Conservation (phyloP, 2,113 vertebrate genomes). For the Prunella himalayana region DNA sequence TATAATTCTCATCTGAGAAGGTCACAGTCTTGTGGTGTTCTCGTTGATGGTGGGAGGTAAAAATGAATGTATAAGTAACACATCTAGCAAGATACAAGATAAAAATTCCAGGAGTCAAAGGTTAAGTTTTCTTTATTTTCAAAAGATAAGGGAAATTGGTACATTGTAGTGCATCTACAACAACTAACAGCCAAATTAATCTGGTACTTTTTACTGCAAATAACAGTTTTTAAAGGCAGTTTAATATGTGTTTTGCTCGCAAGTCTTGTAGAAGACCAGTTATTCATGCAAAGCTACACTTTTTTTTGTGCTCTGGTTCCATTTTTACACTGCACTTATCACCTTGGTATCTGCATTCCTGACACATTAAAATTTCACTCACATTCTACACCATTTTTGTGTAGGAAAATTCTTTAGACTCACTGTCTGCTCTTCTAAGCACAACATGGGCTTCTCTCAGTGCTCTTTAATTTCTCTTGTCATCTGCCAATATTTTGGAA, state of each 20-base stretch:
- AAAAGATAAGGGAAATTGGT: neutral
- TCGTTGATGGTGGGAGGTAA: neutral
- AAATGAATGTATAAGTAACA: neutral
- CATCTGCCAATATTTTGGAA: neutral
- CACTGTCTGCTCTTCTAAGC: neutral
- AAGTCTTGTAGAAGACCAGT: neutral
- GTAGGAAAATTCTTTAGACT: neutral
- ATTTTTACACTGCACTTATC: neutral
- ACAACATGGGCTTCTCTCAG: neutral
- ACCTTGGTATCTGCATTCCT: neutral
- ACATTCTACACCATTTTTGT: neutral
- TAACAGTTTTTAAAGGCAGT: neutral
- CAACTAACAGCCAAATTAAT: neutral
- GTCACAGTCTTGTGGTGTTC: neutral
- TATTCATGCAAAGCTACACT: neutral
- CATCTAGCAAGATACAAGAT: neutral
- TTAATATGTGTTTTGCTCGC: neutral
- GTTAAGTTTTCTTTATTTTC: neutral
- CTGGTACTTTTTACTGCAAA: neutral
- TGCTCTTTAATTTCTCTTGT: neutral
- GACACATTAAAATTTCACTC: neutral
- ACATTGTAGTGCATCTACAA: rapidly evolving
- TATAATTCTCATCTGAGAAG: neutral
- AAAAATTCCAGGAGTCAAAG: neutral
- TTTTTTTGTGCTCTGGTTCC: neutral